Evolutionary conservation across 2,113 vertebrate species (phyloP).

Genomic region (Probosciger aterrimus): DNA sequence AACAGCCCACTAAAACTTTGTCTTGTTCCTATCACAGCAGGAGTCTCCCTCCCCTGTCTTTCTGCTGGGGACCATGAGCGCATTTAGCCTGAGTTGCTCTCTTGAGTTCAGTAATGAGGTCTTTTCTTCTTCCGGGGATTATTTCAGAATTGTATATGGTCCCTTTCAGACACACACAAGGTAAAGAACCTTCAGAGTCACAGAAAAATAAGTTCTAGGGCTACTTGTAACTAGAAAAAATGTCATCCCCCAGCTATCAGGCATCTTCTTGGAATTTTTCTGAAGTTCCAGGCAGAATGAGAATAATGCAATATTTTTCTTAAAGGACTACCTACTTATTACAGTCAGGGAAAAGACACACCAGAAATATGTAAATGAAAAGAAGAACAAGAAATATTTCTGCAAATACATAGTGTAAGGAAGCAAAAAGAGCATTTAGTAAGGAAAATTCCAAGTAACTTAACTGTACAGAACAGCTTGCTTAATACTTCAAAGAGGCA

Average conservation of each 20-base stretch:
- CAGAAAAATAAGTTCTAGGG: background rate
- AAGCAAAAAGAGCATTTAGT: background rate
- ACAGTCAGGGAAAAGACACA: background rate
- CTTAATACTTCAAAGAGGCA: background rate
- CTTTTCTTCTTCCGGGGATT: background rate
- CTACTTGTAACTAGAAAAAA: background rate
- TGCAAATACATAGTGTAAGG: background rate
- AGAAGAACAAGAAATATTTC: background rate
- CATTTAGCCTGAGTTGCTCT: background rate
- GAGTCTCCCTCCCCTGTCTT: background rate
- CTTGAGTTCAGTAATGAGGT: background rate
- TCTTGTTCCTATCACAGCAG: accelerated
- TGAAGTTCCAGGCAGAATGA: background rate
- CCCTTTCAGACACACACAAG: background rate
- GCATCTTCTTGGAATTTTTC: background rate
- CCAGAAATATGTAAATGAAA: background rate
- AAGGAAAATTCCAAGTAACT: background rate
- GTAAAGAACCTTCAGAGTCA: background rate
- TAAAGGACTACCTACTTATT: background rate
- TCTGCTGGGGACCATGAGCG: background rate
- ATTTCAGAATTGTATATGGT: background rate
- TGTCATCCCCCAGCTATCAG: background rate
- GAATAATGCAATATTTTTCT: background rate
- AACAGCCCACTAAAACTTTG: background rate
- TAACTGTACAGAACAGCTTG: background rate